Evolutionary conservation across 2,888 invertebrate species (phyloP).

Genomic region (Sesia apiformis): DNA sequence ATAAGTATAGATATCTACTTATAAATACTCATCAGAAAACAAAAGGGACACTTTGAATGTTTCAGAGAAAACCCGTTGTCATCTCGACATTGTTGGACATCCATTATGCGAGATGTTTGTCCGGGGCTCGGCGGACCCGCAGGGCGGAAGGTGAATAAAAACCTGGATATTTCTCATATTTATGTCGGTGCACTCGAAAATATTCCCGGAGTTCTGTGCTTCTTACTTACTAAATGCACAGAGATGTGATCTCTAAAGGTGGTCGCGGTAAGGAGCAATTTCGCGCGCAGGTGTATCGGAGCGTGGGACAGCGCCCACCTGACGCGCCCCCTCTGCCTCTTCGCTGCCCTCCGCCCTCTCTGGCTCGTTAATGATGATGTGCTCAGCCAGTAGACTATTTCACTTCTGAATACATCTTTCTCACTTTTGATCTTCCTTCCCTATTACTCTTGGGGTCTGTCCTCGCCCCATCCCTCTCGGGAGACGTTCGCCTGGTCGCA

Average conservation of each 20-base stretch:
- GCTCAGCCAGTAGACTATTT: slow-evolving; percentile 84
- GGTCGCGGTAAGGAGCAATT: slow-evolving; percentile 52
- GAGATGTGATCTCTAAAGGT: slow-evolving; percentile 46
- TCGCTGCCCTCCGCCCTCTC: slow-evolving; percentile 74
- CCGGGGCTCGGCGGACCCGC: slow-evolving; percentile 30
- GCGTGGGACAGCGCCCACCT: slow-evolving; percentile 75
- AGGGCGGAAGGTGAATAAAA: slow-evolving; percentile 59
- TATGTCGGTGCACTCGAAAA: slow-evolving; percentile 70
- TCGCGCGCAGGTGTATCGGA: slow-evolving; percentile 57
- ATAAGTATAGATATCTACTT: neutral
- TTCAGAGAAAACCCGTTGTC: slow-evolving; percentile 41
- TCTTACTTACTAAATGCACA: slow-evolving; percentile 27
- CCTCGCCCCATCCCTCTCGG: slow-evolving; percentile 46
- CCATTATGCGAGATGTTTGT: slow-evolving; percentile 56
- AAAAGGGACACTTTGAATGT: slow-evolving; percentile 18
- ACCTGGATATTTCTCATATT: slow-evolving; percentile 71
- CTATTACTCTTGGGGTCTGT: slow-evolving; percentile 28
- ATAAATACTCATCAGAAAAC: slow-evolving; percentile 7
- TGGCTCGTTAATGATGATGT: slow-evolving; percentile 87
- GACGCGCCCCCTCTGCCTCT: slow-evolving; percentile 75
- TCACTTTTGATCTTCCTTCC: slow-evolving; percentile 69
- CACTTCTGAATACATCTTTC: slow-evolving; percentile 80
- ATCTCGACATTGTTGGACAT: slow-evolving; percentile 55
- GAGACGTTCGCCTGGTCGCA: slow-evolving; percentile 63
- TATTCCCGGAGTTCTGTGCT: slow-evolving; percentile 55